phyloP scores from a whole-genome alignment of 2,888 invertebrate genomes.

The Euplexia lucipara region DNA sequence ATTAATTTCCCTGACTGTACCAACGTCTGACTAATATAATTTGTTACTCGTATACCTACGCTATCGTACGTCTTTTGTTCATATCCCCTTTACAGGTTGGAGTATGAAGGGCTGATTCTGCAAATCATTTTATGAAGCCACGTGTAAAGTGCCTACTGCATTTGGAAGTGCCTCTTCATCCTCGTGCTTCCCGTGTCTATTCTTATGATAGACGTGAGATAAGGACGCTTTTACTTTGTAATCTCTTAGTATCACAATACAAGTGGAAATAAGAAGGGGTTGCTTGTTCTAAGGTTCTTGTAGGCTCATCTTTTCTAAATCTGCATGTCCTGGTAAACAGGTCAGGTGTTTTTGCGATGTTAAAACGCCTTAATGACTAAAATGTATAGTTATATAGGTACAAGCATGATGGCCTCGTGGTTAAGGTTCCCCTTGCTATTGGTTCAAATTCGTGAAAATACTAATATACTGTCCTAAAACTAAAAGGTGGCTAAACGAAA shows the following conservation, averaged over 20 bases:
- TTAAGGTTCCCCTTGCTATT: too few relatives aligned
- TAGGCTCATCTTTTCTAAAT: constrained; percentile 8
- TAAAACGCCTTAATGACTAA: too few relatives aligned
- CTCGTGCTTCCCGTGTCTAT: constrained; percentile 2
- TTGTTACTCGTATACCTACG: not conserved
- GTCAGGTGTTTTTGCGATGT: not conserved
- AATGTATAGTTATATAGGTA: too few relatives aligned
- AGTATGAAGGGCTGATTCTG: constrained; percentile 31
- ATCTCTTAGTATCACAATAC: constrained; percentile 36
- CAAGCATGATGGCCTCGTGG: too few relatives aligned
- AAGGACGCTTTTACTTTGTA: constrained; percentile 32
- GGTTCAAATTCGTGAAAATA: too few relatives aligned
- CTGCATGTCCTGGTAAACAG: not conserved
- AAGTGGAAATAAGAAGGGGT: constrained; percentile 12
- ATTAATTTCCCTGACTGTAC: too few relatives aligned
- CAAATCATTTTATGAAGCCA: constrained; percentile 39
- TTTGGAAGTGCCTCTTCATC: constrained; percentile 46
- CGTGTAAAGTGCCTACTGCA: constrained; percentile 37
- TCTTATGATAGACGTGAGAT: constrained; percentile 29
- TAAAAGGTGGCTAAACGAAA: too few relatives aligned
- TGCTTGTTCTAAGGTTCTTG: not conserved
- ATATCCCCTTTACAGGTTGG: not conserved
- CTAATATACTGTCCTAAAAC: too few relatives aligned
- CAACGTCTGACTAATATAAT: not conserved
- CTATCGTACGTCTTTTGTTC: constrained; percentile 15